Percentiles rank a stretch among this genome's conserved stretches.
These are phyloP conservation scores for Serripes groenlandicus DNA, from an alignment of 2,888 invertebrate species.

Conservation along the genomic window DNA sequence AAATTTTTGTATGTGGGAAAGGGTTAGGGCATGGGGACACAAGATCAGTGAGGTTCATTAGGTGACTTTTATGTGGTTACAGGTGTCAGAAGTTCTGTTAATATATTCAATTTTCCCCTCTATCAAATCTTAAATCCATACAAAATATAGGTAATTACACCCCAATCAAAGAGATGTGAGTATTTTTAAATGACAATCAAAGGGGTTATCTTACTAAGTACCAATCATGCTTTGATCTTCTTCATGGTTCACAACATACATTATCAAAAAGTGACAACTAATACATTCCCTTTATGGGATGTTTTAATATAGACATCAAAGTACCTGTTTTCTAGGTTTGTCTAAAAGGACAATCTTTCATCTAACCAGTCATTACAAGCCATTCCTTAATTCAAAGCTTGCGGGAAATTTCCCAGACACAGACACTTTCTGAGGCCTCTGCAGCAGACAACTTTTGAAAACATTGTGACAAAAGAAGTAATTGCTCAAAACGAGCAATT, in stretches of 20 bases:
- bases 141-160: neutral
- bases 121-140: neutral
- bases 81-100: neutral
- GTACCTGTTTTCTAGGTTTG: neutral
- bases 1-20: too few species aligned
- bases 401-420: too few species aligned
- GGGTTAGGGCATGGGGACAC: too few species aligned
- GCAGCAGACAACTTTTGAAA: neutral
- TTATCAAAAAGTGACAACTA: neutral
- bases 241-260: neutral
- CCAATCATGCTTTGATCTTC: constrained; percentile 13
- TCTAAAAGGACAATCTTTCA: too few species aligned
- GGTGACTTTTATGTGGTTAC: constrained; percentile 15
- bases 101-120: neutral
- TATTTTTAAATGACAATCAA: constrained; percentile 9
- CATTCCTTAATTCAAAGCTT: too few species aligned
- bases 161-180: neutral
- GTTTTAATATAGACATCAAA: constrained; percentile 22
- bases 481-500: neutral
- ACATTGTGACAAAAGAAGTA: neutral
- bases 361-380: too few species aligned
- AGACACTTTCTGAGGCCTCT: too few species aligned
- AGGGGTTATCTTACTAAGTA: constrained; percentile 5
- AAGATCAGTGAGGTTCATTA: too few species aligned
- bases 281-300: neutral